Evolutionary conservation across 1,140 invertebrate species (phyloP).

Genomic region (Bathynomus jamesi): DNA sequence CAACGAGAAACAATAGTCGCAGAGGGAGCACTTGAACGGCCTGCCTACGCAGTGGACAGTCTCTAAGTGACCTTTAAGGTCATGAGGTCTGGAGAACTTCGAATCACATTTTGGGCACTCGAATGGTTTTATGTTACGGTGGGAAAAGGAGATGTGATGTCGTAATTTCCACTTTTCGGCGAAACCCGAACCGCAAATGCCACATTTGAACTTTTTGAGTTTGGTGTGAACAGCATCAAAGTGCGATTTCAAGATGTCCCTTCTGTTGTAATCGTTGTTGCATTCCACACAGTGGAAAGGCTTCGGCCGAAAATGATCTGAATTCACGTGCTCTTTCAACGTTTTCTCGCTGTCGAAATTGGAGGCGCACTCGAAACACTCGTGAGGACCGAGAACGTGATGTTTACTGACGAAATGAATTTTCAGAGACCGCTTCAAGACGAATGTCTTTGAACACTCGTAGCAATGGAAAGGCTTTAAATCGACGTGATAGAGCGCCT

Average conservation of each 20-base stretch:
- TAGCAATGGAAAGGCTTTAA: background rate
- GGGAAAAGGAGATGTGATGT: too few species aligned
- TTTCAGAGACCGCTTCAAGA: too few species aligned
- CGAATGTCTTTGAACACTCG: background rate
- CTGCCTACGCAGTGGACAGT: background rate
- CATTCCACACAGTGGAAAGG: conserved; percentile 1
- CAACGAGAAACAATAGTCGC: background rate
- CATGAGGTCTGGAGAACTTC: background rate
- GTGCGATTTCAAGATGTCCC: background rate
- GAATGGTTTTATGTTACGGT: too few species aligned
- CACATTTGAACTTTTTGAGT: background rate
- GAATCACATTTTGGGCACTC: too few species aligned
- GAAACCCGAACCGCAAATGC: too few species aligned
- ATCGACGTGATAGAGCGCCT: too few species aligned
- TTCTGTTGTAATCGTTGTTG: background rate
- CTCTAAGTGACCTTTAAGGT: background rate
- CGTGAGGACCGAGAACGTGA: background rate
- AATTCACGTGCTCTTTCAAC: too few species aligned
- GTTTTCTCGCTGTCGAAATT: too few species aligned
- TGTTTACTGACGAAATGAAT: background rate
- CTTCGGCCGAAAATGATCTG: too few species aligned
- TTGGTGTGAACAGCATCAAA: background rate
- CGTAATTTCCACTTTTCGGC: too few species aligned
- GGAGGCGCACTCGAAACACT: background rate
- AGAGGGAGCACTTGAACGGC: background rate